Conservation (phyloP, 2,888 invertebrate genomes). For the Brenthis ino region DNA sequence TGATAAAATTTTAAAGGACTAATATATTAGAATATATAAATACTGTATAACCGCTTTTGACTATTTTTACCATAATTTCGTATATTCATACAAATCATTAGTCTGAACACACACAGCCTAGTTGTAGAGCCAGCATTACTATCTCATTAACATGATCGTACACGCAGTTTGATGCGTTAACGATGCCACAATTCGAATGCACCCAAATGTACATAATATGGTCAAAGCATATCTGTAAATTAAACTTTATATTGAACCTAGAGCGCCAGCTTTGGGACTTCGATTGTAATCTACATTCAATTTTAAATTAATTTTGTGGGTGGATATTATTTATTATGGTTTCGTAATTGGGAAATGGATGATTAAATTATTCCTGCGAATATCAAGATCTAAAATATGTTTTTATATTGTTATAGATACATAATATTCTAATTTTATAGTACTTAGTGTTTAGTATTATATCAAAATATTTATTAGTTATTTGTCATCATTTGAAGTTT, state of each 20-base stretch:
- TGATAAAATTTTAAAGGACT: too few species aligned
- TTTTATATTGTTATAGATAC: too few species aligned
- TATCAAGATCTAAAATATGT: too few species aligned
- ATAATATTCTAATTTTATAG: too few species aligned
- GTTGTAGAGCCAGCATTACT: conserved; percentile 23
- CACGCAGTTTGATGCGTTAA: conserved; percentile 28
- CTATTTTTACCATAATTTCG: not conserved
- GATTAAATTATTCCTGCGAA: not conserved
- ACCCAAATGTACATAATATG: conserved; percentile 25
- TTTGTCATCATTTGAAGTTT: too few species aligned
- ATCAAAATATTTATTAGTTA: too few species aligned
- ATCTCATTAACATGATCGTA: conserved; percentile 28
- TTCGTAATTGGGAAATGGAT: conserved; percentile 9
- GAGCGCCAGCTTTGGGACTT: conserved; percentile 7
- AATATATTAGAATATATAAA: too few species aligned
- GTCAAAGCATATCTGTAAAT: conserved; percentile 27
- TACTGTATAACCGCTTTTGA: too few species aligned
- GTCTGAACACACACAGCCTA: conserved; percentile 8
- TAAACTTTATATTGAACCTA: conserved; percentile 15
- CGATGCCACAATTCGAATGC: conserved; percentile 25
- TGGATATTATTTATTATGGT: conserved; percentile 14
- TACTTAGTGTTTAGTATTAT: too few species aligned
- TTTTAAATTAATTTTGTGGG: conserved; percentile 20
- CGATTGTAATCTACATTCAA: conserved; percentile 14
- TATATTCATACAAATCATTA: not conserved